A percentile compares a stretch with the other conserved stretches of the same genome.
phyloP scores from a whole-genome alignment of 2,888 invertebrate genomes.

The Lamellibrachia columna region DNA sequence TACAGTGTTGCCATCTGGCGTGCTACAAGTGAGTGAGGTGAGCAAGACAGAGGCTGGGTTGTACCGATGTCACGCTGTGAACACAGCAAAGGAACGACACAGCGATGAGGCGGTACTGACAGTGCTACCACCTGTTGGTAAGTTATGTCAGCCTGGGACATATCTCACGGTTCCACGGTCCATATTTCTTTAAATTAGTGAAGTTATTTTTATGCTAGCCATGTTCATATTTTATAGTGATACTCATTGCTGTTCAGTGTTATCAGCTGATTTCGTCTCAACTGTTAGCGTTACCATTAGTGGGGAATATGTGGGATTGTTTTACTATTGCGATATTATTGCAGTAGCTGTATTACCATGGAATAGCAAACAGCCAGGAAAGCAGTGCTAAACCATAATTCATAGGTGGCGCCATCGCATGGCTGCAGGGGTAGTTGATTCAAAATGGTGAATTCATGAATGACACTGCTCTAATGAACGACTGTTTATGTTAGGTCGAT shows the following conservation, averaged over 20 bases:
- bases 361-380: no score
- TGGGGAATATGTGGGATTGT: no score
- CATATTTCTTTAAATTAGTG: background rate
- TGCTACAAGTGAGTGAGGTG: background rate
- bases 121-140: background rate
- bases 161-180: background rate
- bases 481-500: no score
- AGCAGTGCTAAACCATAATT: no score
- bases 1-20: slow-evolving; percentile 1
- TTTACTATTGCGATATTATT: no score
- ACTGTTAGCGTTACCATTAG: no score
- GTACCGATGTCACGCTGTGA: background rate
- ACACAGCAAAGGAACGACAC: background rate
- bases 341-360: no score
- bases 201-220: background rate
- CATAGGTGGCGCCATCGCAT: no score
- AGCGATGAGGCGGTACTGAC: background rate
- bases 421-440: no score
- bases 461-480: no score
- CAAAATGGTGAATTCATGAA: no score
- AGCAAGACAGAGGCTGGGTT: background rate
- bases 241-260: background rate
- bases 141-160: background rate
- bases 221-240: background rate
- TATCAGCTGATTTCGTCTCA: no score